Evolutionary conservation across 2,797 vertebrate species (phyloP).

Genomic region (Diglossa cyanea): DNA sequence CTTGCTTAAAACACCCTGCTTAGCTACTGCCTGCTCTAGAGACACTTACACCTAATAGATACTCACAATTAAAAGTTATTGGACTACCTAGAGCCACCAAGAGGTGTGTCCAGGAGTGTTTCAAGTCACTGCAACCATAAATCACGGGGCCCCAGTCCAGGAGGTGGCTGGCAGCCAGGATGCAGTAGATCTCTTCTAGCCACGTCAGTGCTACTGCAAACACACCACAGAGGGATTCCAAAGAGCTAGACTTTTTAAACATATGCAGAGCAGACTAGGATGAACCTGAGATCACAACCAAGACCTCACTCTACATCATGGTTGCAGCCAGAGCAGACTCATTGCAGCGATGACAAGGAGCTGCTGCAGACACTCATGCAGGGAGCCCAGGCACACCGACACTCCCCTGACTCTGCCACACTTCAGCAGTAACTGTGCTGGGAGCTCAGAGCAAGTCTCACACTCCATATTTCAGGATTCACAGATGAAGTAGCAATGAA

Average conservation of each 20-base stretch:
- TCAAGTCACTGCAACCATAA: not conserved
- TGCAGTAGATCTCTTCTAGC: not conserved
- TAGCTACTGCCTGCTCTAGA: not conserved
- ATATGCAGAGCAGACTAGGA: not conserved
- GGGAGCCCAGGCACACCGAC: not conserved
- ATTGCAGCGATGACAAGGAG: not conserved
- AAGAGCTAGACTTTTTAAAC: not conserved
- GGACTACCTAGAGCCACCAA: not conserved
- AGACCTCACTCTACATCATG: not conserved
- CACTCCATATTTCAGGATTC: conserved; percentile 40
- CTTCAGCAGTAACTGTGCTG: not conserved
- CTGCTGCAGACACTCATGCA: not conserved
- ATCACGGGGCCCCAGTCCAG: rapidly evolving
- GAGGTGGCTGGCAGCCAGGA: not conserved
- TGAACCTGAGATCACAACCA: not conserved
- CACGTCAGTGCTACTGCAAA: not conserved
- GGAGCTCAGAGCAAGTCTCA: not conserved
- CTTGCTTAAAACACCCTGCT: not conserved
- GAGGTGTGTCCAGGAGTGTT: not conserved
- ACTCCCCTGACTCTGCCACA: not conserved
- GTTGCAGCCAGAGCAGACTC: not conserved
- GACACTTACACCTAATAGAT: not conserved
- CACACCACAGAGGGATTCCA: not conserved
- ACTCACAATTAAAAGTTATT: not conserved
- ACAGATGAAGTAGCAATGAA: not conserved